Evolutionary conservation across 2,113 vertebrate genomes (phyloP), one percentile per base, ranked within the genome.

Genomic region (Guaruba guarouba): DNA sequence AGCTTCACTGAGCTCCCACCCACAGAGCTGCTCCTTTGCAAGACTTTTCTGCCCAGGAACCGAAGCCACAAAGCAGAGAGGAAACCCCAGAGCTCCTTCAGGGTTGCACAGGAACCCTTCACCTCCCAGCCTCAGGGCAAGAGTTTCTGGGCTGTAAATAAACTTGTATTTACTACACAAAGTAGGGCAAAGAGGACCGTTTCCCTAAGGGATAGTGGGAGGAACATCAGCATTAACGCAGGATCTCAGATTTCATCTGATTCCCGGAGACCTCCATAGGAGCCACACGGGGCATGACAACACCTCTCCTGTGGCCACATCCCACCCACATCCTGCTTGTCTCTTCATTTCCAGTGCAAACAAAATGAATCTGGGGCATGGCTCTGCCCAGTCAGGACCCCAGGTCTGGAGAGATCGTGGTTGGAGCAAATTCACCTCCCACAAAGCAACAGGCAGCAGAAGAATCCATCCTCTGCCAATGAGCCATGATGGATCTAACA

Each of bases 91-190:
- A 74, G 85, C 79, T 96, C 29, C 55, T 77, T 23, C 57, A 31
- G 67, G 41, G 71, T 46, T 5, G 3, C 13, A 27, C 43, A 88
- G 75, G 78, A 92, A 76, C 91, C 74, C 89, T 91, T 94, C 86
- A 88, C 76, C 93, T 95, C 80, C 62, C 77, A 94, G 17, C 62
- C 88, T 48, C 69, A 78, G 66, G 80, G 29, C 1, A 0, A 15
- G 25, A 1, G 3, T 59, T 91, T 70, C 83, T 68, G 49, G 69
- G 49, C 80, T 81, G 88, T 84, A 90, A 95, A 94, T 78, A 91
- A 95, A 92, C 77, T 89, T 95, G 39, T 88, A 88, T 95, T 95
- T 93, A 75, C 91, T 91, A 93, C 62, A 59, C 51, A 68, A 90
- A 95, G 62, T 73, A 92, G 92, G 90, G 68, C 68, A 90, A 93